Evolutionary conservation across 2,888 invertebrate species (phyloP), one percentile per base, ranked within the genome.

Genomic region (Cheilosia urbana): DNA sequence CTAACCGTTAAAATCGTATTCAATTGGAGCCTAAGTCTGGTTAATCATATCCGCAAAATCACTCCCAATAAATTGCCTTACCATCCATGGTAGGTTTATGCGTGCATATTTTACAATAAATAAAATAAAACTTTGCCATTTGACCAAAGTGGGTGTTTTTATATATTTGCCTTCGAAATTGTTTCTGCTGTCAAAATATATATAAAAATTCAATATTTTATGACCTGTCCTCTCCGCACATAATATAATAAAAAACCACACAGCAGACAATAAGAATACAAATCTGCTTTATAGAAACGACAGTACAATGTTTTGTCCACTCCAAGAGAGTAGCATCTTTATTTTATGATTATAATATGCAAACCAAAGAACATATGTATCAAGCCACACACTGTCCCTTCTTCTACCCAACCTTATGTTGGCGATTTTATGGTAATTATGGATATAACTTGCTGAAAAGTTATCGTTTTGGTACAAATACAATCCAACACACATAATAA

Each of bases 341-440:
- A 89, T 91, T 92, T 92, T 91, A 92, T 91, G 91, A 89, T 89
- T 91, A 91, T 90, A 89, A 90, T 92, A 92, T 92, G 91, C 91
- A 91, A 91, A 91, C 87, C 82, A 87, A 82, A 81, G 76, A 69
- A 81, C 85, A 76, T 85, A 81, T 85, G 76, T 85, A 76, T 76
- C 84, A 76, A 79, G 82, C 81, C 79, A 47, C 76, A 84, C 76
- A 71, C 81, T 85, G 76, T 78, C 69, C 60, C 11, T 77, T 24
- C 65, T 34, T 53, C 58, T 19, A 53, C 73, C 60, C 51, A 75
- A 87, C 47, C 63, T 65, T 72, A 37, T 78, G 69, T 72, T 72
- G 45, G 77, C 21, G 60, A 71, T 69, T 75, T 88, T 87, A 87
- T 88, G 85, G 72, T 85, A 87, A 85, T 85, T 81, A 79, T 78